Base-by-base conservation (phyloP, 2,888 invertebrate species). In the Standfussiana lucernea region DNA sequence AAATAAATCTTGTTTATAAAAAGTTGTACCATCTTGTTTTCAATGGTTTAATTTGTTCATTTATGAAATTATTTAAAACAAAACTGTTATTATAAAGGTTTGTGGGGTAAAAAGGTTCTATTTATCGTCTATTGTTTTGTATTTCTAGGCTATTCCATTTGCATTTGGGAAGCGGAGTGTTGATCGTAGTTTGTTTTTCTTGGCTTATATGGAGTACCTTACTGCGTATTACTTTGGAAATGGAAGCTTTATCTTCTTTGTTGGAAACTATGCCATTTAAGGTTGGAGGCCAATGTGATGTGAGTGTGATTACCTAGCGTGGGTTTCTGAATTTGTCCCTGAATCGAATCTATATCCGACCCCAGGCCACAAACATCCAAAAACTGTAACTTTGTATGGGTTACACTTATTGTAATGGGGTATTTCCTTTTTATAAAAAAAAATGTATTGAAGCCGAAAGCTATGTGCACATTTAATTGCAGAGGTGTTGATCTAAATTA, bases 141-240 rank as follows among this genome's bases (percentile, higher is more conserved):
- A 2, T 32, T 72, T 45, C 10, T 28, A n/a, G 37, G 21, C 11
- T 15, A 7, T 72, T 15, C 24, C 21, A 73, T 61, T 72, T 45
- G 18, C 6, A 71, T 56, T 74, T 37, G n/a, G 35, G 11, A 42
- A 1, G 32, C 7, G 32, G 15, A 35, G 28, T 72, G 35, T 13
- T 45, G 59, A 59, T 18, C 21, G n/a, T 28, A 21, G 13, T 74
- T 72, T 45, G 35, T 56, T 28, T 72, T 59, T 74, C 10, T 28
- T 45, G 8, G 18, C 4, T 21, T 15, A 24, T 32, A 71, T 1
- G 11, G 11, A 72, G 21, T 10, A 32, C 5, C n/a, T 3, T n/a
- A 73, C 18, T 59, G 45, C 13, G 74, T 45, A 37, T 11, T 45
- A 72, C 5, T 32, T 72, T 40, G 24, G 10, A 65, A 32, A 65